Evolutionary conservation across 2,888 invertebrate genomes (phyloP).

Genomic region (Chydorus sphaericus): DNA sequence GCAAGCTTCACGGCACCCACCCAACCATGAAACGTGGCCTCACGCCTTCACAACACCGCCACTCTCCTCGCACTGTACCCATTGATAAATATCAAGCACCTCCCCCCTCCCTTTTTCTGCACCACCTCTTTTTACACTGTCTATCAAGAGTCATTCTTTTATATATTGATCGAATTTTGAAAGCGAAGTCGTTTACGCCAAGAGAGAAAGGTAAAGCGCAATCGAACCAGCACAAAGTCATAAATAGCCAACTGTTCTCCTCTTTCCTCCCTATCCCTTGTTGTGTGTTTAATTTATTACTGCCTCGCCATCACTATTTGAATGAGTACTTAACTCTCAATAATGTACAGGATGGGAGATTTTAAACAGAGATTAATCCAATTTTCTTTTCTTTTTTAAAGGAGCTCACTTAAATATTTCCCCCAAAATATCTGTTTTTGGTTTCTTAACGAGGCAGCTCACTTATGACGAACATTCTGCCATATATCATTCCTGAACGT

Average conservation of each 20-base stretch:
- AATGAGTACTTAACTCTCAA: too few relatives aligned
- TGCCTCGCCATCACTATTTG: too few relatives aligned
- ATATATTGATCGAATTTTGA: too few relatives aligned
- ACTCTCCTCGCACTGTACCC: conserved; percentile 11
- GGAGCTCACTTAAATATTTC: background rate
- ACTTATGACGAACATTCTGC: conserved; percentile 1
- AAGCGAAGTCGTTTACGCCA: too few relatives aligned
- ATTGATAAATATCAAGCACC: background rate
- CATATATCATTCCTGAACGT: background rate
- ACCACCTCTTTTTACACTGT: too few relatives aligned
- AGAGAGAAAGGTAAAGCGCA: too few relatives aligned
- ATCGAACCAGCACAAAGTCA: background rate
- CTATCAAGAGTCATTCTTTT: too few relatives aligned
- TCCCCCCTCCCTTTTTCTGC: background rate
- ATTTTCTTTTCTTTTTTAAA: background rate
- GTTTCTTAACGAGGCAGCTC: conserved; percentile 6
- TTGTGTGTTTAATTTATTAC: too few relatives aligned
- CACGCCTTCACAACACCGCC: conserved; percentile 11
- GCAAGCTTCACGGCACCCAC: background rate
- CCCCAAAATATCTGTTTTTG: too few relatives aligned
- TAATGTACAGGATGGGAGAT: too few relatives aligned
- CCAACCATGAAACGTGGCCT: conserved; percentile 8
- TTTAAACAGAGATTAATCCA: too few relatives aligned
- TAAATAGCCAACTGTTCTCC: background rate
- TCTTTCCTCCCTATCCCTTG: background rate